Base-by-base conservation (phyloP, 2,113 vertebrate genomes). In the Mustela nigripes region DNA sequence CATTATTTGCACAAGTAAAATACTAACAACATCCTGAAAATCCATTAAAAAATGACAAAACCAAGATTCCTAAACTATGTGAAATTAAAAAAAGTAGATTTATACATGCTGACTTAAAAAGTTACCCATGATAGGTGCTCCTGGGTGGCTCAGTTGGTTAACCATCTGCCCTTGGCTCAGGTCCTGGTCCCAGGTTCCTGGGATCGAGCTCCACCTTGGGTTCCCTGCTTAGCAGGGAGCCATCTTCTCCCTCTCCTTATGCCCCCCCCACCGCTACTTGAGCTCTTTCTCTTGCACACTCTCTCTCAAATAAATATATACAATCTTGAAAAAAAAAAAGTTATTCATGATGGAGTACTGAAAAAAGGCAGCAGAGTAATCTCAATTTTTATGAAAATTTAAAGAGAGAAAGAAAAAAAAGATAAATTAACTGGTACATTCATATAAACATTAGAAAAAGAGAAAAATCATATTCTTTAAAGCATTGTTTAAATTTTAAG, bases 401-500 rank as follows among this genome's bases (percentile, higher is more conserved):
- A 53, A 83, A 48, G n/a, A 53, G 91, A 80, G 8, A 58, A 79
- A 53, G 4, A 71, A 31, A 62, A 4, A 4, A 7, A 63, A 50
- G 15, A 5, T 63, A 39, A 78, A 93, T 42, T 83, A 48, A 71
- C 15, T 39, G 16, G 2, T 31, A n/a, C 6, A 79, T 74, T 93
- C 91, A 93, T 48, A 81, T 50, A 45, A 76, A 93, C 24, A 63
- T 82, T 85, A 19, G 63, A 74, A 86, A 85, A 93, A 80, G 5
- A 96, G 65, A 67, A 67, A 93, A 79, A 36, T 28, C 12, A 71
- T 87, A 80, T 65, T 67, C 4, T 62, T 84, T 80, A 89, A 18
- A 89, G 16, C 8, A 69, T 11, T 85, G 3, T 45, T 74, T 50
- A 81, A 76, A 45, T 65, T 92, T 81, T 81, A 48, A 48, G 9